These are phyloP conservation scores for Apamea sordens DNA, from an alignment of 2,888 invertebrate genomes.

Conservation along the genomic window DNA sequence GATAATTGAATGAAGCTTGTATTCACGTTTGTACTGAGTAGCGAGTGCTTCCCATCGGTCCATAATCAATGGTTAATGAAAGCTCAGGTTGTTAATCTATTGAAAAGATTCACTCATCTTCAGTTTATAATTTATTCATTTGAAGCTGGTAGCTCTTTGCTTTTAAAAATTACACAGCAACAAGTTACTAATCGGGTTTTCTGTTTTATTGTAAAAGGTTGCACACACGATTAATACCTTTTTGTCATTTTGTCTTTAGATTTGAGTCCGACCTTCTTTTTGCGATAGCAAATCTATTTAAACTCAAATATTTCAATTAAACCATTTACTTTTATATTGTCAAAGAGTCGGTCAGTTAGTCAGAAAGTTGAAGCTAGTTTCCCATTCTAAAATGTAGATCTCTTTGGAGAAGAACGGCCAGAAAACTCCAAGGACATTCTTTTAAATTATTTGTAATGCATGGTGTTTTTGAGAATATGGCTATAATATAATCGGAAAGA, in stretches of 20 bases:
- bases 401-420: background rate
- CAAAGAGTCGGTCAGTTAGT: background rate
- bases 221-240: background rate
- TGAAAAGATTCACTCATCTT: background rate
- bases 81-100: background rate
- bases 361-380: background rate
- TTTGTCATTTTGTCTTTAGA: background rate
- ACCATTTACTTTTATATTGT: background rate
- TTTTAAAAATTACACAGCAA: background rate
- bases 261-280: background rate
- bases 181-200: background rate
- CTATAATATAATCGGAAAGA: background rate
- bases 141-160: background rate
- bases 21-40: conserved; percentile 12
- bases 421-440: background rate
- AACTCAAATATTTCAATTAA: background rate
- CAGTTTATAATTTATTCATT: background rate
- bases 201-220: background rate
- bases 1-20: conserved; percentile 59
- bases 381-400: background rate
- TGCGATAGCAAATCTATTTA: background rate
- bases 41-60: background rate
- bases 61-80: background rate
- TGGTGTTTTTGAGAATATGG: too few species aligned
- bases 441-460: background rate